Evolutionary conservation across 2,888 invertebrate genomes (phyloP).

Genomic region (Scaptomyza polygonia): DNA sequence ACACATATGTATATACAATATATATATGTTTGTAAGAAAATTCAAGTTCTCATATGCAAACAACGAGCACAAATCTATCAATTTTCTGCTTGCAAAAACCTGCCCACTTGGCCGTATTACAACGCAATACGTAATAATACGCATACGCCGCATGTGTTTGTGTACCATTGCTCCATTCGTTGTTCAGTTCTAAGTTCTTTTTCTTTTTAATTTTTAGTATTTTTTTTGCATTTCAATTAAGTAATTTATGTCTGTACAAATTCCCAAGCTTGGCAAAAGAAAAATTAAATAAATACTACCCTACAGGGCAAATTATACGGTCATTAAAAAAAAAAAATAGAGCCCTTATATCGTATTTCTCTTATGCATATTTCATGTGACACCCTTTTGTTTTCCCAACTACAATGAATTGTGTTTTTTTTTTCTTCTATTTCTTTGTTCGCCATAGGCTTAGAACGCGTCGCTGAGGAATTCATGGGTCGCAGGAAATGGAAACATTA

Average conservation of each 20-base stretch:
- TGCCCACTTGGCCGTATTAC: background rate
- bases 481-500: conserved; percentile 98
- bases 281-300: conserved; percentile 49
- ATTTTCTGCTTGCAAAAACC: conserved; percentile 51
- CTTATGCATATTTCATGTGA: conserved; percentile 40
- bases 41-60: conserved; percentile 53
- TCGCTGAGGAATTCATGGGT: conserved; percentile 98
- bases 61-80: conserved; percentile 68
- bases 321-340: conserved; percentile 22
- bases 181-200: conserved; percentile 22
- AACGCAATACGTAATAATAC: conserved; percentile 59
- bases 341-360: conserved; percentile 35
- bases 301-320: conserved; percentile 52
- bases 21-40: conserved; percentile 27
- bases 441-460: conserved; percentile 94
- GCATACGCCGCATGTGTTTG: conserved; percentile 61
- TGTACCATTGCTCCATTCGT: background rate
- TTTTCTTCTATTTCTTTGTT: background rate
- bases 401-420: background rate
- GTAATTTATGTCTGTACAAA: conserved; percentile 68
- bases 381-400: conserved; percentile 13
- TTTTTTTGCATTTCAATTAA: conserved; percentile 68
- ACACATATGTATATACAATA: background rate
- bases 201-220: background rate
- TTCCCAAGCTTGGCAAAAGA: conserved; percentile 59